phyloP scores from a whole-genome alignment of 1,140 invertebrate genomes.

The Conus betulinus region DNA sequence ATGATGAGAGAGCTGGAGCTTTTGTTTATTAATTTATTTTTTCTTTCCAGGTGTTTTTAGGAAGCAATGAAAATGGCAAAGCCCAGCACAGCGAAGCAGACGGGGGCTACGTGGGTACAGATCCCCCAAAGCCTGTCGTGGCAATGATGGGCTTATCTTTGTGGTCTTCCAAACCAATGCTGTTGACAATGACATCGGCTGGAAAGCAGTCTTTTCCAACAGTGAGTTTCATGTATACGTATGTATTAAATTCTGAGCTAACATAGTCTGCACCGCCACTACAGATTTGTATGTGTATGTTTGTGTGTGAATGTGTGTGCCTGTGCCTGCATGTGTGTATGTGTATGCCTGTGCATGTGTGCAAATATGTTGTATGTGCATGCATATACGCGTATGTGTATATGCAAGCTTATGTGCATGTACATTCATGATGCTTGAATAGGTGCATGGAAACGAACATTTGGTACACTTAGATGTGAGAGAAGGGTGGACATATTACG shows the following conservation, averaged over 20 bases:
- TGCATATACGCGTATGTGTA: too few species aligned
- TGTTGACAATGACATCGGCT: conserved; percentile 73
- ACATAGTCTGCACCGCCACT: neutral
- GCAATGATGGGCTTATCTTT: conserved; percentile 46
- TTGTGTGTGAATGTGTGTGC: neutral
- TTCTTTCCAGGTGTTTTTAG: conserved; percentile 18
- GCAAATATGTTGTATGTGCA: too few species aligned
- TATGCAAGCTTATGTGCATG: too few species aligned
- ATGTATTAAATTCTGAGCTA: too few species aligned
- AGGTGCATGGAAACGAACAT: too few species aligned
- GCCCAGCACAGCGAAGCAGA: conserved; percentile 25
- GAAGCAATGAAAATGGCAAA: conserved; percentile 28
- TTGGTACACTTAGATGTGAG: too few species aligned
- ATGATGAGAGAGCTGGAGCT: neutral
- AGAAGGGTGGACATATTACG: too few species aligned
- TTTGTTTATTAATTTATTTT: neutral
- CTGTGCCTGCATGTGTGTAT: neutral
- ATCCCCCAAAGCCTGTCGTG: neutral
- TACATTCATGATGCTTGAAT: too few species aligned
- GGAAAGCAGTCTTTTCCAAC: conserved; percentile 45
- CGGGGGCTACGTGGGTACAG: conserved; percentile 43
- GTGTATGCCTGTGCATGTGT: neutral
- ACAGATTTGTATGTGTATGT: neutral
- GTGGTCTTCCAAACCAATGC: conserved; percentile 80
- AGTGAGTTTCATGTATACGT: conserved; percentile 37